phyloP scores from a whole-genome alignment of 2,113 vertebrate species.

The Hyaena hyaena region DNA sequence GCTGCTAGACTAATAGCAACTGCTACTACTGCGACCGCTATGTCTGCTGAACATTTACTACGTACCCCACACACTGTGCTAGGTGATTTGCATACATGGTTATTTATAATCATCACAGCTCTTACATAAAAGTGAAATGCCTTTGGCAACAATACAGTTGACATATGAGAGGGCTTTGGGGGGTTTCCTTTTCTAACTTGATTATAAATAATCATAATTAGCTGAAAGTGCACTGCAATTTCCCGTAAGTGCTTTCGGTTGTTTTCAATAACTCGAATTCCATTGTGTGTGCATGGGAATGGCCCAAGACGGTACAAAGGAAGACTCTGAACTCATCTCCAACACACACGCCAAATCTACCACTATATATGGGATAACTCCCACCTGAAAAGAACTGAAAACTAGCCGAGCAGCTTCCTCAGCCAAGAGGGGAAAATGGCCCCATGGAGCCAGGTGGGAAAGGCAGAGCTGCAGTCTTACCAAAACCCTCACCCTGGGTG shows the following conservation, averaged over 20 bases:
- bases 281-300: background rate
- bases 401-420: background rate
- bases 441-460: background rate
- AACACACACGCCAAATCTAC: background rate
- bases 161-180: background rate
- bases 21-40: background rate
- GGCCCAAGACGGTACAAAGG: background rate
- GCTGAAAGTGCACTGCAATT: background rate
- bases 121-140: constrained; percentile 16
- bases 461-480: background rate
- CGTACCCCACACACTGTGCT: background rate
- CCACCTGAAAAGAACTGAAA: background rate
- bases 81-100: background rate
- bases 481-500: background rate
- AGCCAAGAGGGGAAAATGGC: background rate
- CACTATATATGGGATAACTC: background rate
- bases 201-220: constrained; percentile 3
- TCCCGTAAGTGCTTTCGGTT: background rate
- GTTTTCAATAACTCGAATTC: constrained; percentile 6
- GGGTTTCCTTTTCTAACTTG: background rate
- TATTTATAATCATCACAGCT: constrained; percentile 14
- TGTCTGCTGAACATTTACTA: constrained; percentile 23
- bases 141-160: constrained; percentile 31
- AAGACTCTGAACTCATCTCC: background rate
- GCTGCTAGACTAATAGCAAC: background rate